phyloP scores from a whole-genome alignment of 2,888 invertebrate species.

The Orthosia gothica region DNA sequence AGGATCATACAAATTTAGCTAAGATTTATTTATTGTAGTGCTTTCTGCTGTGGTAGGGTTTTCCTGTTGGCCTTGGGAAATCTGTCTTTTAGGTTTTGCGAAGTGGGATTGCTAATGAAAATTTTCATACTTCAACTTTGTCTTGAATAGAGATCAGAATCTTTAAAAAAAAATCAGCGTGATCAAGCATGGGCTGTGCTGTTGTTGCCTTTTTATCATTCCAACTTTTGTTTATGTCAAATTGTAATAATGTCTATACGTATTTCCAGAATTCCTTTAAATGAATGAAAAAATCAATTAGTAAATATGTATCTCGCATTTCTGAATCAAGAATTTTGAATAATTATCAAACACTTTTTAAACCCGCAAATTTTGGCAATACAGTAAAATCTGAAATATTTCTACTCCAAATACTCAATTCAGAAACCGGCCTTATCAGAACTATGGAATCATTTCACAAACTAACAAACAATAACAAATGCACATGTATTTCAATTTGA shows the following conservation, averaged over 20 bases:
- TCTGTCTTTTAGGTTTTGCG: background rate
- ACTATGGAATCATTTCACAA: background rate
- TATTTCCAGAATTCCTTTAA: too few species aligned
- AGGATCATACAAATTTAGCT: slow-evolving; percentile 82
- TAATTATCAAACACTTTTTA: too few species aligned
- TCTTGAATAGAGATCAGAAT: background rate
- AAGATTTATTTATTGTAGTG: slow-evolving; percentile 77
- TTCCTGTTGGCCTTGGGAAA: background rate
- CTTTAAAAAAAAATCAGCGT: background rate
- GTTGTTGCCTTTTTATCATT: background rate
- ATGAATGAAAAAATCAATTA: too few species aligned
- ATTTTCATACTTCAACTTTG: background rate
- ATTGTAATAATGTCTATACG: background rate
- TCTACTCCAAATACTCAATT: background rate
- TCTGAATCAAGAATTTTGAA: too few species aligned
- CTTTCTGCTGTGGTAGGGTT: background rate
- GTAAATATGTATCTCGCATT: too few species aligned
- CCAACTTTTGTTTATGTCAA: background rate
- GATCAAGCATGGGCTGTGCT: background rate
- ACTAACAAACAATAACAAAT: slow-evolving; percentile 1
- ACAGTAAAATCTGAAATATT: too few species aligned
- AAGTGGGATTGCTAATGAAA: background rate
- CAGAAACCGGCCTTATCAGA: background rate
- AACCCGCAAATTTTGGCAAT: too few species aligned
- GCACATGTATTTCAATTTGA: background rate